Percentiles rank a stretch among this genome's conserved stretches.
These are phyloP conservation scores for Gymnoscopelus microlampas DNA, from an alignment of 2,797 vertebrate genomes.

Conservation along the genomic window DNA sequence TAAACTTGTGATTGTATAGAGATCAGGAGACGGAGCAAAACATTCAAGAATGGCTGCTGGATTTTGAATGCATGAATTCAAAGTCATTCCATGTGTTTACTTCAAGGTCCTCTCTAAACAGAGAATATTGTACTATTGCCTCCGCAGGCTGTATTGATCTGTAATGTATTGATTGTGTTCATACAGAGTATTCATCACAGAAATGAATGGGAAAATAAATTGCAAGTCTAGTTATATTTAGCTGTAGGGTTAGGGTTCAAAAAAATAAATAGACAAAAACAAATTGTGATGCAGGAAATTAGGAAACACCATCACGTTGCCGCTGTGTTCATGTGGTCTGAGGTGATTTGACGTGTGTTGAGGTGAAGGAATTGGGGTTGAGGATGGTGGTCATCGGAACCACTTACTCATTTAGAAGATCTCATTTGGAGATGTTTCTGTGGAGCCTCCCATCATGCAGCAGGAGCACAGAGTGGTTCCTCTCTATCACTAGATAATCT, in stretches of 20 bases:
- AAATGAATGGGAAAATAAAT: not conserved
- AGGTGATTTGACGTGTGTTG: slow-evolving; percentile 44
- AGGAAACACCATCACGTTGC: not conserved
- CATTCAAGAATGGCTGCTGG: slow-evolving; percentile 37
- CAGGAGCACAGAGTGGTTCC: slow-evolving; percentile 39
- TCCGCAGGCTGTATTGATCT: slow-evolving; percentile 24
- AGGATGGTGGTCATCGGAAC: slow-evolving; percentile 18
- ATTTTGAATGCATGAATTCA: slow-evolving; percentile 50
- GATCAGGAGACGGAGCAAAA: slow-evolving; percentile 36
- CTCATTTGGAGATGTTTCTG: slow-evolving; percentile 64
- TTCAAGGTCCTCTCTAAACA: slow-evolving; percentile 39
- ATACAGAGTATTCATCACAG: not conserved
- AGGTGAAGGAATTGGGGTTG: slow-evolving; percentile 19
- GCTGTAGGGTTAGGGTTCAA: not conserved
- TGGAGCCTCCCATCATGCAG: slow-evolving; percentile 35
- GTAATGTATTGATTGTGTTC: slow-evolving; percentile 20
- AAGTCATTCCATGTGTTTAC: slow-evolving; percentile 44
- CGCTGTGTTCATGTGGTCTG: slow-evolving; percentile 1
- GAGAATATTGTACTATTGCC: not conserved
- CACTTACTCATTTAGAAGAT: slow-evolving; percentile 61
- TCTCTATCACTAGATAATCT: slow-evolving; percentile 71
- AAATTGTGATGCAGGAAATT: not conserved
- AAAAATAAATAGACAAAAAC: too few relatives aligned
- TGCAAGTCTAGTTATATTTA: not conserved
- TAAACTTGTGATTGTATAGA: not conserved